Base-by-base conservation (phyloP, 2,888 invertebrate species). In the Anthoptus insignis region DNA sequence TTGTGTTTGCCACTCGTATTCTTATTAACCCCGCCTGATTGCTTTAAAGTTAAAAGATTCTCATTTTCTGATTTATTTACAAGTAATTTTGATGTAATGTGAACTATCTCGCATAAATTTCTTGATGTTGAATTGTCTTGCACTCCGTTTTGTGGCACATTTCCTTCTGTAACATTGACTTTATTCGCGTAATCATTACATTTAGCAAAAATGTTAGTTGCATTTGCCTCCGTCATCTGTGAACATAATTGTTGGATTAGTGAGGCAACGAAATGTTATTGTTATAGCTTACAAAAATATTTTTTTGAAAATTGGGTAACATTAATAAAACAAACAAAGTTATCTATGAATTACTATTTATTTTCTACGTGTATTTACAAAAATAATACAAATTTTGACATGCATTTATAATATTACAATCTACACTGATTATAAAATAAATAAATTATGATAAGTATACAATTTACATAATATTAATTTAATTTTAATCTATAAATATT, bases 171-270 rank as follows among this genome's bases (percentile, higher is more conserved):
- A 21, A 61, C 16, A 56, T 57, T 59, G 4, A 5, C 34, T 47
- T 72, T 67, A 22, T 7, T 61, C 7, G 57, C 29, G 47, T 61
- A 32, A 11, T 60, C 59, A 32, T 66, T 42, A 63, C 59, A 65
- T 37, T 66, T 60, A 37, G 54, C 61, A 63, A 72, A 75, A 47
- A 78, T 76, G 67, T 76, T 73, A 59, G 69, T 32, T 29, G 78
- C 71, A 50, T 77, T 73, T 34, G 89, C 90, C 47, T 84, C 77
- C 56, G 89, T 89, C 70, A 89, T 83, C 89, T 89, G 89, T 61
- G 74, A 82, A 74, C 63, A 64, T 42, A 59, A 69, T 57, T 19
- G 19, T 54, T 14, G 11, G 16, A 19, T 42, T 42, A 42, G 19
- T 42, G 3, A 39, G 2, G 9, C n/a, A n/a, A n/a, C n/a, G n/a